Conservation (phyloP, 2,888 invertebrate genomes). For the Ashinkailepas kermadecensis region DNA sequence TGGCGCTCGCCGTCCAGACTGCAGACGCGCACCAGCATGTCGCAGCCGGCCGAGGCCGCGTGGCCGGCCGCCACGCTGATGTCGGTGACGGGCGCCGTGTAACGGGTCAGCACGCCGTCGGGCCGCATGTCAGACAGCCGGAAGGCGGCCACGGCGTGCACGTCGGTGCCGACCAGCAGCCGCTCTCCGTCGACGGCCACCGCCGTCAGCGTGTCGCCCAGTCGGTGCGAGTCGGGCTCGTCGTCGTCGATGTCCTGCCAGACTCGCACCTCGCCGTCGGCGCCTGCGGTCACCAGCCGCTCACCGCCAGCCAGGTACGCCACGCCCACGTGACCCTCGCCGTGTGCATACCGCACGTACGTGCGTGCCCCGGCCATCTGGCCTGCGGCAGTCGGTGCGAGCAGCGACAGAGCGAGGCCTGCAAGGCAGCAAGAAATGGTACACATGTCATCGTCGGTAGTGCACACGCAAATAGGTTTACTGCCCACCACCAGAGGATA, state of each 20-base stretch:
- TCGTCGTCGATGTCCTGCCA: slow-evolving; percentile 75
- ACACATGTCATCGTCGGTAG: too few species aligned
- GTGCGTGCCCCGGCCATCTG: not conserved
- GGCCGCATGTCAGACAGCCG: slow-evolving; percentile 66
- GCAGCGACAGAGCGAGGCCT: too few species aligned
- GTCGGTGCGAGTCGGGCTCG: slow-evolving; percentile 72
- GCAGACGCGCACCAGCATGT: slow-evolving; percentile 45
- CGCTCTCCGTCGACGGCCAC: slow-evolving; percentile 17
- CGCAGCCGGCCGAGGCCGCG: slow-evolving; percentile 53
- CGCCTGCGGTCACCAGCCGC: slow-evolving; percentile 26
- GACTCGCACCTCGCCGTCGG: slow-evolving; percentile 55
- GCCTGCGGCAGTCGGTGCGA: too few species aligned
- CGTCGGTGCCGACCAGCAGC: slow-evolving; percentile 69
- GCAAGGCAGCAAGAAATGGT: too few species aligned
- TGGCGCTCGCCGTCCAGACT: slow-evolving; percentile 35
- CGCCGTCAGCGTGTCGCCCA: slow-evolving; percentile 73
- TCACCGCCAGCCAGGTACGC: not conserved
- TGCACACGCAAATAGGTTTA: too few species aligned
- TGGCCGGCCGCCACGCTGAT: slow-evolving; percentile 54
- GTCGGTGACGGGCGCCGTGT: slow-evolving; percentile 79
- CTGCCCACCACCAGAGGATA: too few species aligned
- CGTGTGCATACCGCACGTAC: slow-evolving; percentile 25
- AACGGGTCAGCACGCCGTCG: slow-evolving; percentile 76
- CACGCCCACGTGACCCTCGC: slow-evolving; percentile 22
- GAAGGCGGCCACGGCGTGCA: slow-evolving; percentile 74